Conservation (phyloP, 1,140 invertebrate species). For the Probaryconus sp. region DNA sequence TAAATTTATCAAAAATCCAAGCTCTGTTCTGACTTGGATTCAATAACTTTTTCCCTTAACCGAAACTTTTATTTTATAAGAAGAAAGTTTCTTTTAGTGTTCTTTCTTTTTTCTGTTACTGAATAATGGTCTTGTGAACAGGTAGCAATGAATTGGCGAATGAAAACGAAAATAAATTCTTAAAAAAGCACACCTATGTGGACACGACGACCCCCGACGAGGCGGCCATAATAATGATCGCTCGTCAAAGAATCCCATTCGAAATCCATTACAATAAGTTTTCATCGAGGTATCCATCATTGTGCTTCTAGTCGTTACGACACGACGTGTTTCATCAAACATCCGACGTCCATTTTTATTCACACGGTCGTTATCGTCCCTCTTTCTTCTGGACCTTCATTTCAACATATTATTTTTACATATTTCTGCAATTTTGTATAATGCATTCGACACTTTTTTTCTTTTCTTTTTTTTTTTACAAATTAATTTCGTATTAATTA, state of each 20-base stretch:
- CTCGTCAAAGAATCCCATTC: constrained; percentile 49
- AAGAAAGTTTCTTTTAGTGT: constrained; percentile 28
- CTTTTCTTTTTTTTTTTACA: not conserved
- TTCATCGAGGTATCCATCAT: constrained; percentile 43
- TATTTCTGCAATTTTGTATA: constrained; percentile 46
- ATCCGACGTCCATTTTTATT: constrained; percentile 31
- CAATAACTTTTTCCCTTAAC: constrained; percentile 1
- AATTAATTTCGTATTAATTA: too few species aligned
- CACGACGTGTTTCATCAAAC: constrained; percentile 33
- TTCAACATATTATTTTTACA: constrained; percentile 44
- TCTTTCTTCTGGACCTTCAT: not conserved
- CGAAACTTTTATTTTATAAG: too few species aligned
- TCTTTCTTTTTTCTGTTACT: too few species aligned
- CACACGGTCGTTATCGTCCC: constrained; percentile 49
- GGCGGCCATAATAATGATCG: constrained; percentile 43
- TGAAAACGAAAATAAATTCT: constrained; percentile 49
- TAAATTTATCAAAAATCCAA: too few species aligned
- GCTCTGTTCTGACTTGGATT: too few species aligned
- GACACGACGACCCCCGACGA: constrained; percentile 16
- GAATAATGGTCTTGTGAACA: constrained; percentile 42
- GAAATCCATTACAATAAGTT: constrained; percentile 35
- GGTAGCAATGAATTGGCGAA: constrained; percentile 43
- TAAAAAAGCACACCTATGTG: constrained; percentile 38
- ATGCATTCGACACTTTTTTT: constrained; percentile 32
- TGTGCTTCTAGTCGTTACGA: constrained; percentile 29